phyloP scores from a whole-genome alignment of 2,888 invertebrate species.

The Pseudanteris insignis region DNA sequence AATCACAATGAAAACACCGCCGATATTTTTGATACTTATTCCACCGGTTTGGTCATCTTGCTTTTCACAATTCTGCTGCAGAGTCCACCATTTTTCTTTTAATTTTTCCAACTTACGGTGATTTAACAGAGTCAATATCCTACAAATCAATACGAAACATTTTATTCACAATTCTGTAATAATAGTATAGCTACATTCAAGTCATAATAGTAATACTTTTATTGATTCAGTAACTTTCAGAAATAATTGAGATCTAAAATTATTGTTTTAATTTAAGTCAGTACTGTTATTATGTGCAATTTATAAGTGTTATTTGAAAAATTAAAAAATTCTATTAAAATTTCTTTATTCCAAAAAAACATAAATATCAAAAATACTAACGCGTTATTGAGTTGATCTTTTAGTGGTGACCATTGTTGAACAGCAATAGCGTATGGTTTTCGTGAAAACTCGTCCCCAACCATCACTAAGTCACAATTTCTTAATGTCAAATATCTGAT shows the following conservation, averaged over 20 bases:
- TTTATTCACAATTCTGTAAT: too few species aligned
- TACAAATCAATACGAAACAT: background rate
- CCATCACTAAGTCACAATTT: slow-evolving; percentile 88
- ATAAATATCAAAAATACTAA: slow-evolving; percentile 70
- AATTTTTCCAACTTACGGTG: slow-evolving; percentile 85
- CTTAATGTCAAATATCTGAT: slow-evolving; percentile 83
- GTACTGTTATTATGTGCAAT: too few species aligned
- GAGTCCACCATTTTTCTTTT: slow-evolving; percentile 97
- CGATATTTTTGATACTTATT: slow-evolving; percentile 97
- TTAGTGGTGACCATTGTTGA: slow-evolving; percentile 92
- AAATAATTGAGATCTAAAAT: too few species aligned
- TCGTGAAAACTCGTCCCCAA: slow-evolving; percentile 96
- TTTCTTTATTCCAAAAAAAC: background rate
- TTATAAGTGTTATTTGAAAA: too few species aligned
- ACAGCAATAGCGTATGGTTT: slow-evolving; percentile 98
- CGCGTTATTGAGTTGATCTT: slow-evolving; percentile 95
- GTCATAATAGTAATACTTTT: too few species aligned
- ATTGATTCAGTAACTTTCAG: too few species aligned
- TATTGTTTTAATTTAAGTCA: too few species aligned
- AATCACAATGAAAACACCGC: slow-evolving; percentile 97
- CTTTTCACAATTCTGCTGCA: slow-evolving; percentile 85
- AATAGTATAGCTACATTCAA: too few species aligned
- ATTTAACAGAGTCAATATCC: slow-evolving; percentile 17
- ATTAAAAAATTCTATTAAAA: too few species aligned
- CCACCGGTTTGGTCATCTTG: slow-evolving; percentile 95